phyloP scores from a whole-genome alignment of 2,888 invertebrate species.

The Leucozona laternaria region DNA sequence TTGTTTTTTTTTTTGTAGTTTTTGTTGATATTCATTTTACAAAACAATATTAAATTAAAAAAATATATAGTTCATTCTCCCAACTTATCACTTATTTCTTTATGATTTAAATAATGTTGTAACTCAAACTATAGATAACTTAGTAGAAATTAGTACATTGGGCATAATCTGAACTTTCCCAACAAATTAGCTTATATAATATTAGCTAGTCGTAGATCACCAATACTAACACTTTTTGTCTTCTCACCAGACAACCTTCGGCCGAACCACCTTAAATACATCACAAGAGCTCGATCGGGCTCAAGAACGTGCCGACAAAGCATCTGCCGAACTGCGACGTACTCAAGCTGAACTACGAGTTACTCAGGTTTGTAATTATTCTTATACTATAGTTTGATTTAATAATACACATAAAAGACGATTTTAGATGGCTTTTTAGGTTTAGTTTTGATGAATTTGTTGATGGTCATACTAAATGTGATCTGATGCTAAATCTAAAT shows the following conservation, averaged over 20 bases:
- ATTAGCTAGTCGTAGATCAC: slow-evolving; percentile 25
- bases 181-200: background rate
- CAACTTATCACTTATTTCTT: too few relatives aligned
- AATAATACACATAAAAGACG: slow-evolving; percentile 27
- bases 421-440: slow-evolving; percentile 69
- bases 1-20: too few relatives aligned
- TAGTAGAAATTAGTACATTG: background rate
- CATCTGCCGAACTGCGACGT: slow-evolving; percentile 92
- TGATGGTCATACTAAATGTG: slow-evolving; percentile 67
- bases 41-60: too few relatives aligned
- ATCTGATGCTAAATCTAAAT: slow-evolving; percentile 63
- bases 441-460: slow-evolving; percentile 58
- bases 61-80: too few relatives aligned
- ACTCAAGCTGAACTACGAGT: slow-evolving; percentile 95
- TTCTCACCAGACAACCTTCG: slow-evolving; percentile 87
- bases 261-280: slow-evolving; percentile 91
- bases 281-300: slow-evolving; percentile 92
- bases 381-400: background rate
- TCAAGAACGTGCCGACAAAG: slow-evolving; percentile 94
- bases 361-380: slow-evolving; percentile 87
- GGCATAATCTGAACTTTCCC: background rate
- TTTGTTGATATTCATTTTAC: too few relatives aligned
- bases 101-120: background rate
- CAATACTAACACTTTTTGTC: slow-evolving; percentile 53
- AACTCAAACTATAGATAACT: background rate